Evolutionary conservation across 2,888 invertebrate species (phyloP), one percentile per base, ranked within the genome.

Genomic region (Operophtera brumata): DNA sequence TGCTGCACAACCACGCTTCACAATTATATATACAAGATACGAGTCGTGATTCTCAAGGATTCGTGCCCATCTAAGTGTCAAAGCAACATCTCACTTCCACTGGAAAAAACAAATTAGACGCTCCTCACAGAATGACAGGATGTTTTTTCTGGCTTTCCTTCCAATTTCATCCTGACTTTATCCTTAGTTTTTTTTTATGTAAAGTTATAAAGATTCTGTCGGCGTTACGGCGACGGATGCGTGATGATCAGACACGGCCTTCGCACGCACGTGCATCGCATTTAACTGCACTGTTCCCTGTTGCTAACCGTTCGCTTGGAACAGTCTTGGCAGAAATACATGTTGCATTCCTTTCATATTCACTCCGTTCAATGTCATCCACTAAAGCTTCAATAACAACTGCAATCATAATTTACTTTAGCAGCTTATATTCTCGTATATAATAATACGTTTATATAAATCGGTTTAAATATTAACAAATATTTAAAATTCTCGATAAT

Each of bases 201-300:
- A 60, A 64, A 54, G 65, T 65, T 77, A 78, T 77, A 78, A 74
- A 69, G 67, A 86, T 86, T 86, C 84, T 67, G 65, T 70, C 54
- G 54, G 73, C 69, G 84, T 76, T 67, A 62, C 61, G 59, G 55
- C 67, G 62, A 74, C 80, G 82, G 82, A 84, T 81, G 80, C 75
- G 67, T 66, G 70, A 37, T 52, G 51, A 67, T 67, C 69, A 71
- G 57, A 47, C 69, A 64, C 67, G 78, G 73, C 84, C 85, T 84
- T 83, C 70, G 77, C 69, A 62, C 70, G 78, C 73, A 76, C 84
- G 80, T 82, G 82, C 69, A 70, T 61, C 77, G 83, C 80, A 84
- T 84, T 77, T 65, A 62, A 47, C 59, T 52, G 70, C 70, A 70
- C 60, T 71, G 66, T 73, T 73, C 69, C 70, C 57, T 73, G 69